Conservation (phyloP, 2,113 vertebrate species). For the Alligator sinensis region DNA sequence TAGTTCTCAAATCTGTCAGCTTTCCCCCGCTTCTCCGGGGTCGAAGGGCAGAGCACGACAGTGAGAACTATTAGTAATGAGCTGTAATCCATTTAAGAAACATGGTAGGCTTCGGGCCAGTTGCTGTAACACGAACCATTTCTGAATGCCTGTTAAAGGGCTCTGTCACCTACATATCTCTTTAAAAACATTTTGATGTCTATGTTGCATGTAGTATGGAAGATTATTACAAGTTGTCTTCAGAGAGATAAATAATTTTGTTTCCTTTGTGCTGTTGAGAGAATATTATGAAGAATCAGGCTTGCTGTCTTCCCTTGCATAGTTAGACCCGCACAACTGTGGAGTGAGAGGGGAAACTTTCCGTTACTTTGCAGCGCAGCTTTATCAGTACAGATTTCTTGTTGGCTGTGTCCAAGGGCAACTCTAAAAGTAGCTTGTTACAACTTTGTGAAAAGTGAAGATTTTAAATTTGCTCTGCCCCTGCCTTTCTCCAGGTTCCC, state of each 20-base stretch:
- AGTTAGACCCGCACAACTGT: background rate
- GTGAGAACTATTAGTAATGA: background rate
- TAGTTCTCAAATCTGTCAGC: background rate
- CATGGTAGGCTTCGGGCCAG: background rate
- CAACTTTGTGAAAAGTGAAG: background rate
- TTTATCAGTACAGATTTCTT: background rate
- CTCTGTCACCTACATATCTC: background rate
- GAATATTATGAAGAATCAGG: background rate
- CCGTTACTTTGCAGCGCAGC: background rate
- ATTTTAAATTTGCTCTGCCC: conserved; percentile 8
- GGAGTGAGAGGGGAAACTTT: background rate
- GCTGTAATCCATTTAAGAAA: background rate
- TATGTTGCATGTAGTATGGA: background rate
- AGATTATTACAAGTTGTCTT: background rate
- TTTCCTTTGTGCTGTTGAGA: background rate
- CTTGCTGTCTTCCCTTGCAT: background rate
- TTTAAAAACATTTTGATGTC: background rate
- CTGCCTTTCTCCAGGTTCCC: background rate
- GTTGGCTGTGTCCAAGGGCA: rapidly evolving
- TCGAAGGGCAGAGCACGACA: background rate
- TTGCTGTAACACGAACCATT: background rate
- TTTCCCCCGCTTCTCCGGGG: background rate
- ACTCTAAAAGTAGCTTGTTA: background rate
- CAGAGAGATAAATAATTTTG: background rate
- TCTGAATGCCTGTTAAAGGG: background rate